Base-by-base conservation (phyloP, 2,113 vertebrate genomes). In the Phaethornis superciliosus region DNA sequence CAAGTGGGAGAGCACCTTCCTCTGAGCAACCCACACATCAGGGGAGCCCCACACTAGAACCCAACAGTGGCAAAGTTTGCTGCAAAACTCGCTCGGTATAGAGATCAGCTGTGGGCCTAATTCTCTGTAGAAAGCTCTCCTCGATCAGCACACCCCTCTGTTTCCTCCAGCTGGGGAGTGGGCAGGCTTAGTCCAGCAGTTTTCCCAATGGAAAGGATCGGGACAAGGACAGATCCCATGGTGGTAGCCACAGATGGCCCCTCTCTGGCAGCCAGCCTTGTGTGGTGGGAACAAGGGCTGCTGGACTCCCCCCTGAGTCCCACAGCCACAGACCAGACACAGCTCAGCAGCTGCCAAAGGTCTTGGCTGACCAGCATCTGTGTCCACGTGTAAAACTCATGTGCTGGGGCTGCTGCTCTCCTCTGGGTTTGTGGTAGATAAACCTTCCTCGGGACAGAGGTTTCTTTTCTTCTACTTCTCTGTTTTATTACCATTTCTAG, bases 51-150 rank as follows among this genome's bases (percentile, higher is more conserved):
- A 40, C 40, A 40, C 40, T 40, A 10, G 10, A 40, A 40, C 40
- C 40, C 40, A 40, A 12, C 40, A 40, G 40, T 40, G 46, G 35
- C 35, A 42, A 40, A 88, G 37, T 6, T 13, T 20, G 33, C 49
- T 30, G 40, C 16, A 12, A 21, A 11, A 28, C 33, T 40, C 1
- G 2, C 71, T 30, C 1, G 1, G 28, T 7, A 9, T 3, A 0
- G 76, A 51, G 59, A 55, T 51, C 80, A 33, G 55, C 70, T 23
- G 10, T 17, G n/a, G 54, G 8, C 20, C 32, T 12, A 1, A 6
- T 4, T 27, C 20, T 49, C 55, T 26, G 23, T 5, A 14, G 69
- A 35, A 44, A n/a, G 54, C 19, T 47, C 5, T 40, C 40, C 40
- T 40, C 11, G 40, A 40, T 40, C 40, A 12, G 40, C 24, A 28